Evolutionary conservation across 1,140 invertebrate species (phyloP), one percentile per base, ranked within the genome.

Genomic region (Steinernema feltiae): DNA sequence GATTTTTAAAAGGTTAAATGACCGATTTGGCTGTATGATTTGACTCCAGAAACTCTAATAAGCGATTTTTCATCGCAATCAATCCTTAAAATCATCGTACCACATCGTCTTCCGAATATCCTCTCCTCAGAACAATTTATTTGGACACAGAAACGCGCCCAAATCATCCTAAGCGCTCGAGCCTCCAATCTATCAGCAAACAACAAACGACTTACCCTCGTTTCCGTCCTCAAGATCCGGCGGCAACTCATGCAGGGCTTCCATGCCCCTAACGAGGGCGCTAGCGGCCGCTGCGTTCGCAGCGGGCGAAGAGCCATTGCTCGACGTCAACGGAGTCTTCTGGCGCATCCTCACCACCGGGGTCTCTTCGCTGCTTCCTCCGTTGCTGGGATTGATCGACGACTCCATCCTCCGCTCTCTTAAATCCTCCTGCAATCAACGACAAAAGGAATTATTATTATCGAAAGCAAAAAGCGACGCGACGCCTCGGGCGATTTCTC

Each of bases 261-360:
- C 53, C 53, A 63, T 63, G 12, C 53, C 53, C 2, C 53, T 7
- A 7, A 63, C 24, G 12, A 63, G 53, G 12, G 53, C 53, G 24
- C 12, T 17, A 21, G 53, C 24, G 12, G 53, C 53, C 7, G 53
- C 53, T 63, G 53, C 53, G 53, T 63, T 21, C 53, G 12, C 24
- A 3, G 53, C 7, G 15, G 53, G 53, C 53, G 35, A 18, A 18
- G 35, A 41, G 2, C 53, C 53, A 21, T 63, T 63, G 24, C 53
- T 63, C 12, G 15, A 27, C 7, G 53, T 63, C 15, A 63, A 21
- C 12, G 53, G 53, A 15, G 12, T 63, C 53, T 63, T 63, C 53
- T 63, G 53, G 53, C 53, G 53, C 53, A 63, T 63, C 53, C 24
- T 63, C 15, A 63, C 53, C 53, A 63, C 53, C 53, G 53, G 53